Evolutionary conservation across 2,113 vertebrate species (phyloP), one percentile per base, ranked within the genome.

Genomic region (Neolamprologus sp.): DNA sequence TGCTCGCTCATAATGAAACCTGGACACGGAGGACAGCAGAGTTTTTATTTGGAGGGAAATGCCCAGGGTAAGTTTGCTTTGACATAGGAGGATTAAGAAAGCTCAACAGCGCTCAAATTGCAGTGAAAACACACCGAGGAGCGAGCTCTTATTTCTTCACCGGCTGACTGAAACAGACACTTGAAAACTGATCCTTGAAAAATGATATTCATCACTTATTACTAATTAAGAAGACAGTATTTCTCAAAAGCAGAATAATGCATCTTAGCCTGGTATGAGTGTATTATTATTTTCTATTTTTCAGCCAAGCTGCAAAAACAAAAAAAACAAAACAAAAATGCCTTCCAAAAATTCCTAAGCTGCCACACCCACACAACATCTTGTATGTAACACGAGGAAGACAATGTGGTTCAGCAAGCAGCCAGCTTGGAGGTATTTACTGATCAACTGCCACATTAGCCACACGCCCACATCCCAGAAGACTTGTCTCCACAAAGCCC

Each of bases 11-110:
- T 75, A 85, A 85, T 91, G 80, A 90, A 92, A 81, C 82, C 83
- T 89, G 88, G 84, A 87, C 58, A 83, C 75, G 88, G 78, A 82
- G 82, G 83, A 91, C 51, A 85, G 85, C 73, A 16, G 42, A 85
- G 81, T 85, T 88, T 88, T 10, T 68, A 63, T 63, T 89, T 88
- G 85, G 88, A 93, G 88, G 80, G 85, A 92, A 92, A 92, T 83
- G 37, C 81, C 42, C 83, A 85, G 73, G 12, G 11, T 35, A 28
- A 86, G 40, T 93, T 94, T 88, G 81, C 28, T 87, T 82, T 60
- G 82, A 47, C 83, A 37, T 11, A 3, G 16, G 85, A 88, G 88
- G 89, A 91, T 92, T 73, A 85, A 58, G 80, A 80, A 75, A 47
- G 79, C 79, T 55, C 40, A 92, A 89, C 82, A 90, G 75, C 73